Evolutionary conservation across 2,888 invertebrate species (phyloP).

Genomic region (Pseudoips prasinana): DNA sequence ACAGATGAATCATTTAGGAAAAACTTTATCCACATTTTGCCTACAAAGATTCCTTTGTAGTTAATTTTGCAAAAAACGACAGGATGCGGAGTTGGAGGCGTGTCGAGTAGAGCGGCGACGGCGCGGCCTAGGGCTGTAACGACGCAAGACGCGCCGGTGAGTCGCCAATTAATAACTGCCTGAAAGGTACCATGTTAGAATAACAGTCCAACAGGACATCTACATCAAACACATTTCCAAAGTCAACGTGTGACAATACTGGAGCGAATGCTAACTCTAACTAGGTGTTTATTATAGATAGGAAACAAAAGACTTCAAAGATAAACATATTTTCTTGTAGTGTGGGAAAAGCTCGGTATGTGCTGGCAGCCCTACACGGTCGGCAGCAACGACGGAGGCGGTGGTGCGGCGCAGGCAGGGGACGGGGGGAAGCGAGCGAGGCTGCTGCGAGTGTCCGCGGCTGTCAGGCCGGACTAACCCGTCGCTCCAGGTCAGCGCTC

Average conservation of each 20-base stretch:
- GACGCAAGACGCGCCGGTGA: conserved; percentile 6
- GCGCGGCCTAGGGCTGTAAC: conserved; percentile 40
- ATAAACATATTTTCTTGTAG: background rate
- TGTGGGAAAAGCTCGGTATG: conserved; percentile 2
- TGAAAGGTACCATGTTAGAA: conserved; percentile 12
- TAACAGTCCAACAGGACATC: too few relatives aligned
- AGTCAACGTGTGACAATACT: too few relatives aligned
- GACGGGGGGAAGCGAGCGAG: conserved; percentile 43
- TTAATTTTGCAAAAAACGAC: conserved; percentile 70
- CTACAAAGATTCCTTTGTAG: conserved; percentile 61
- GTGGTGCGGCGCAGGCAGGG: conserved; percentile 29
- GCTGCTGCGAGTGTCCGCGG: conserved; percentile 73
- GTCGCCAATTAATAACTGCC: conserved; percentile 16
- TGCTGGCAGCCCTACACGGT: conserved; percentile 28
- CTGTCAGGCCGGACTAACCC: conserved; percentile 80
- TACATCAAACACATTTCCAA: too few relatives aligned
- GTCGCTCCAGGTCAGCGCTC: conserved; percentile 82
- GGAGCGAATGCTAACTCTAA: too few relatives aligned
- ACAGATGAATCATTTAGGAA: conserved; percentile 30
- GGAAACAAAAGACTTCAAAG: too few relatives aligned
- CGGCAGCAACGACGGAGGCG: conserved; percentile 23
- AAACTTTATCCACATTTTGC: conserved; percentile 44
- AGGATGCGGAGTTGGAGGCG: conserved; percentile 72
- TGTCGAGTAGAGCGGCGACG: conserved; percentile 57
- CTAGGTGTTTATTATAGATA: too few relatives aligned